A percentile compares a stretch with the other conserved stretches of the same genome.
phyloP scores from a whole-genome alignment of 2,888 invertebrate species.

The Folsomia candida region DNA sequence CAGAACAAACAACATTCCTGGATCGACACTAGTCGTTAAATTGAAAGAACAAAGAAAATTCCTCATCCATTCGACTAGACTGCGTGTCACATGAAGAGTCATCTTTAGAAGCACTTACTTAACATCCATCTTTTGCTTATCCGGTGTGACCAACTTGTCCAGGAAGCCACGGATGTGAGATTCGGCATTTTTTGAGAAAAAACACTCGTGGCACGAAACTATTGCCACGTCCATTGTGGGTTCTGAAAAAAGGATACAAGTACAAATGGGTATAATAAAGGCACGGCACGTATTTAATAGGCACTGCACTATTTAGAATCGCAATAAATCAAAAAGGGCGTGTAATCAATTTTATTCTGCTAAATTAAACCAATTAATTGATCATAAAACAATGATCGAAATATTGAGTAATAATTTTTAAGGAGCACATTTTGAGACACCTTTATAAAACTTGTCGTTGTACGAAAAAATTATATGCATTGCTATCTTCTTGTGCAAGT shows the following conservation, averaged over 20 bases:
- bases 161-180: constrained; percentile 41
- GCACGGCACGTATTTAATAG: too few species aligned
- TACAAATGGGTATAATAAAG: too few species aligned
- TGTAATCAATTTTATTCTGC: too few species aligned
- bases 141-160: constrained; percentile 43
- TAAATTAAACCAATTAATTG: too few species aligned
- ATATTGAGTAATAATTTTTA: too few species aligned
- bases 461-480: too few species aligned
- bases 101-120: constrained; percentile 34
- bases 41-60: constrained; percentile 1
- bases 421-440: too few species aligned
- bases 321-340: too few species aligned
- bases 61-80: not conserved
- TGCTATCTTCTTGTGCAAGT: too few species aligned
- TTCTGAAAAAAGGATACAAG: constrained; percentile 24
- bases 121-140: constrained; percentile 47
- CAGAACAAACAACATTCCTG: not conserved
- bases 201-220: constrained; percentile 45
- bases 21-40: not conserved
- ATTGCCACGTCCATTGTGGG: constrained; percentile 48
- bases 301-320: too few species aligned
- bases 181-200: constrained; percentile 45
- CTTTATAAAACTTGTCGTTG: too few species aligned
- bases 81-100: not conserved
- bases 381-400: too few species aligned